Evolutionary conservation across 2,888 invertebrate genomes (phyloP), one percentile per base, ranked within the genome.

Genomic region (Gortyna flavago): DNA sequence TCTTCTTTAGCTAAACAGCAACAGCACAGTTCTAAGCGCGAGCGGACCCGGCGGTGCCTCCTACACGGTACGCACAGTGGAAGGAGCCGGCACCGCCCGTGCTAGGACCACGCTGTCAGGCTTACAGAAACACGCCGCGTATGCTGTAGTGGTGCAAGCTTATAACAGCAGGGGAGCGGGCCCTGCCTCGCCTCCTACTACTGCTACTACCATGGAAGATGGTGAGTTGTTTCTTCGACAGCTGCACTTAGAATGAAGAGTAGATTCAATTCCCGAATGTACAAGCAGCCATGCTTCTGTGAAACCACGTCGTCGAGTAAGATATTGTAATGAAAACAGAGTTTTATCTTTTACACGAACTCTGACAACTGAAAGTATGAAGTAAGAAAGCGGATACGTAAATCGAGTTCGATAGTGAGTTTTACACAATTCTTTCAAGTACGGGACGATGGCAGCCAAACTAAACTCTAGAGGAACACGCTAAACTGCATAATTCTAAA

Each of bases 131-230:
- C 98, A 97, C 93, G 98, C 98, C 2, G 97, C 97, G 11, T 99
- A 99, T 91, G 98, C 98, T 87, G 98, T 98, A 48, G 98, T 98
- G 66, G 98, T 98, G 4, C 98, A 98, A 94, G 98, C 98, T 41
- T 99, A 98, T 92, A 99, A 99, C 88, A 98, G 98, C 90, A 97
- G 98, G 90, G 99, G 99, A 41, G 98, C 98, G 67, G 99, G 99
- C 0, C 99, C 99, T 2, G 97, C 98, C 21, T 98, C 98, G 62
- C 98, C 98, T 78, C 98, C 98, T 59, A 97, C 98, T 68, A 97
- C 98, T 70, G 97, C 98, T 9, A 97, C 98, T 89, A 99, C 98
- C 75, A 97, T 98, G 95, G 98, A 99, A 97, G 98, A 98, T 95
- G 98, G 98, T 98, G 93, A 96, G 96, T 81, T 57, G 6, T 11